Percentiles rank a stretch among this genome's conserved stretches.
These are phyloP conservation scores for Sphecodes monilicornis DNA, from an alignment of 2,888 invertebrate species.

Conservation along the genomic window DNA sequence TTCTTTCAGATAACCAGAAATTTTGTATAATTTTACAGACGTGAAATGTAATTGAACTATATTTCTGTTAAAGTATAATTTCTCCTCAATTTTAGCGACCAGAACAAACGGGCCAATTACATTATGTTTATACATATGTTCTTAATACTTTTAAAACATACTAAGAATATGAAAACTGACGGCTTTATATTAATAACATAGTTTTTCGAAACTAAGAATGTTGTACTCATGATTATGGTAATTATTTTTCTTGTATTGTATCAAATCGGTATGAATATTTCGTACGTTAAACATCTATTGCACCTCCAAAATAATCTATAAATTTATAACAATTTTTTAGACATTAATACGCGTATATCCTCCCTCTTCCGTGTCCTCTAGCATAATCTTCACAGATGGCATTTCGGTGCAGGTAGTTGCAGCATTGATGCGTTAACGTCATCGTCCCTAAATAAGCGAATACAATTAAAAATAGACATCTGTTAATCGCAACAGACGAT, in stretches of 20 bases:
- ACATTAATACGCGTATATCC: slow-evolving; percentile 17
- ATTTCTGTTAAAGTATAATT: background rate
- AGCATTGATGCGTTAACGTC: slow-evolving; percentile 65
- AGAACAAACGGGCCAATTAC: background rate
- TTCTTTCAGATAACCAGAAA: background rate
- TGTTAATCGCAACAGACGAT: slow-evolving; percentile 17
- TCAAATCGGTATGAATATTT: slow-evolving; percentile 5
- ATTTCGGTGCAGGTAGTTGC: slow-evolving; percentile 74
- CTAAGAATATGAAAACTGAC: background rate
- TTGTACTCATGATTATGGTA: background rate
- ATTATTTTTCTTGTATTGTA: background rate
- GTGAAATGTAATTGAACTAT: background rate
- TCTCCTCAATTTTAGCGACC: background rate
- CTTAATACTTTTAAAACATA: background rate
- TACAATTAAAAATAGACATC: slow-evolving; percentile 58
- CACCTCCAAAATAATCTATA: background rate
- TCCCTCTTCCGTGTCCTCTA: slow-evolving; percentile 30
- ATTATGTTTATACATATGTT: background rate
- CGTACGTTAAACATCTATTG: background rate
- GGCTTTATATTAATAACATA: background rate
- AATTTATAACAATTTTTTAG: slow-evolving; percentile 19
- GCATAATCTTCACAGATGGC: slow-evolving; percentile 78
- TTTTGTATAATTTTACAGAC: background rate
- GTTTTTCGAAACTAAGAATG: background rate
- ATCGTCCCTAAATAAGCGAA: slow-evolving; percentile 79